phyloP scores from a whole-genome alignment of 2,113 vertebrate species.

The Saccopteryx bilineata region DNA sequence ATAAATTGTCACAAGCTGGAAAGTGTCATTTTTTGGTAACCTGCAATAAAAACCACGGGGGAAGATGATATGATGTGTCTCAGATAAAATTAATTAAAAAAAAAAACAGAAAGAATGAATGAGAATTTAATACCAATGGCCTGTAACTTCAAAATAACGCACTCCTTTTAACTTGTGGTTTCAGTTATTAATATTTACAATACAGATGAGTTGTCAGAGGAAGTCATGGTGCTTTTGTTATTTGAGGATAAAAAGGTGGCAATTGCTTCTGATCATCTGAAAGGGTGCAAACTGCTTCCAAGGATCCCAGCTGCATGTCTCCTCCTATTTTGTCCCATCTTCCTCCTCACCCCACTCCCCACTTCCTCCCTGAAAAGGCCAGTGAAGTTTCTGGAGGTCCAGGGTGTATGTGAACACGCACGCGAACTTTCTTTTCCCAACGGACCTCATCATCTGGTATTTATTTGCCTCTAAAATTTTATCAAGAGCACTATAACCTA shows the following conservation, averaged over 20 bases:
- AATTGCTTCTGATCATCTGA: not conserved
- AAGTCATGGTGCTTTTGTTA: not conserved
- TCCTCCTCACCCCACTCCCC: accelerated
- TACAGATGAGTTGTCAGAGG: not conserved
- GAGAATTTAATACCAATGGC: not conserved
- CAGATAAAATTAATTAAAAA: not conserved
- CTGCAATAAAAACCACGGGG: not conserved
- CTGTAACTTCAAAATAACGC: not conserved
- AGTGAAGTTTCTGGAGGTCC: not conserved
- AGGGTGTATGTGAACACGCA: accelerated
- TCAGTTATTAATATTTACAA: not conserved
- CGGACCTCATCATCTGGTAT: not conserved
- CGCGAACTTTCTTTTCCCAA: not conserved
- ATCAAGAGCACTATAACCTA: slow-evolving; percentile 73
- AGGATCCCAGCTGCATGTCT: not conserved
- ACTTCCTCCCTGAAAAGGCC: not conserved
- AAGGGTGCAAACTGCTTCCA: not conserved
- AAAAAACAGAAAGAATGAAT: not conserved
- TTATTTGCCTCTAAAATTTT: slow-evolving; percentile 69
- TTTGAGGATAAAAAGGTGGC: not conserved
- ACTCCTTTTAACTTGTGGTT: not conserved
- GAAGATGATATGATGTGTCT: not conserved
- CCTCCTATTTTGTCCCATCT: not conserved
- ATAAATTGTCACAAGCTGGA: not conserved
- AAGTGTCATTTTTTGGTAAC: not conserved